Evolutionary conservation across 2,797 vertebrate genomes (phyloP).

Genomic region (Tolypeutes matacus): DNA sequence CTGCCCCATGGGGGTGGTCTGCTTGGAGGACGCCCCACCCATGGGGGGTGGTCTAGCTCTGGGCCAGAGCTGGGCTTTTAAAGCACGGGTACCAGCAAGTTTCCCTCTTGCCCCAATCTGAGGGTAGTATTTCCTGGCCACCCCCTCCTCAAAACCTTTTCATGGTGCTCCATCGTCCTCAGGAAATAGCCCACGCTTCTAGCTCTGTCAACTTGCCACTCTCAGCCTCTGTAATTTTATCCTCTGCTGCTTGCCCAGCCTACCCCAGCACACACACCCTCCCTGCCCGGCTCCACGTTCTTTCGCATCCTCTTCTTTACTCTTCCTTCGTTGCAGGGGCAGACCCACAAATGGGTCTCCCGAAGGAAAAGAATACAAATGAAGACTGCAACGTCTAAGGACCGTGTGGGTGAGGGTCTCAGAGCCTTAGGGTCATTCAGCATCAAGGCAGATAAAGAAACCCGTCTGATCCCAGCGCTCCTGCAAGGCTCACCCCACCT

Average conservation of each 20-base stretch:
- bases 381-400: accelerated
- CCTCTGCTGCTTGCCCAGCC: neutral
- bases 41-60: accelerated
- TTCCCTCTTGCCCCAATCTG: neutral
- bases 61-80: neutral
- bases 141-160: neutral
- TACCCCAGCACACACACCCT: too few species aligned
- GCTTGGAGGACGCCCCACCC: too few species aligned
- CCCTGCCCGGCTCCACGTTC: neutral
- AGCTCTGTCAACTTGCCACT: neutral
- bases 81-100: neutral
- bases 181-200: neutral
- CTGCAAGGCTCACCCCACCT: neutral
- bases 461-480: neutral
- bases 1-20: accelerated
- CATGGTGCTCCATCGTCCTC: neutral
- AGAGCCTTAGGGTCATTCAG: too few species aligned
- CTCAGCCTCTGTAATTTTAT: neutral
- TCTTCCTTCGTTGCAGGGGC: neutral
- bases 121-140: neutral
- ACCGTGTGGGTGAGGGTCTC: neutral
- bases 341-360: neutral
- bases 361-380: neutral
- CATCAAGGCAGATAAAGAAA: neutral
- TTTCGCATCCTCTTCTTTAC: neutral